These are phyloP conservation scores for Neomorphus geoffroyi DNA, from an alignment of 2,797 vertebrate genomes.

Conservation along the genomic window DNA sequence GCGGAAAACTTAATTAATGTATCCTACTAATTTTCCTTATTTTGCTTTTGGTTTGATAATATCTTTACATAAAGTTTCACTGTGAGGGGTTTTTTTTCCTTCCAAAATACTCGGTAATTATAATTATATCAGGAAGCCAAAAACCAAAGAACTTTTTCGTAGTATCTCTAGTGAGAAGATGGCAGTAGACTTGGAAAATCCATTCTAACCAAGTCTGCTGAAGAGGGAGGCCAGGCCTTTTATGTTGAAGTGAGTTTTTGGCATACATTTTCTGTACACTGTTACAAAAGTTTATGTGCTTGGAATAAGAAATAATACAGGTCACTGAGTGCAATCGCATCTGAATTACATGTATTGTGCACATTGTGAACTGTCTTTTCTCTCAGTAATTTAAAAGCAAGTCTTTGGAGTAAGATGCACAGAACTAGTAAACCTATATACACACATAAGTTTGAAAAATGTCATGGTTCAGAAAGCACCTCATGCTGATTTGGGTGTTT, in stretches of 20 bases:
- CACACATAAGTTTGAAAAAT: not conserved
- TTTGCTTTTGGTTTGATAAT: not conserved
- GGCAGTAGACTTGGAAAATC: not conserved
- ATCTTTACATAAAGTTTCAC: not conserved
- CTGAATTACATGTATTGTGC: not conserved
- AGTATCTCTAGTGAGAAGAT: not conserved
- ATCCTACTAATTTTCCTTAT: not conserved
- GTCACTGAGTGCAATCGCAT: not conserved
- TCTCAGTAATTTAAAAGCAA: not conserved
- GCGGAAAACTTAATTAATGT: not conserved
- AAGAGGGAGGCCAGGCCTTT: not conserved
- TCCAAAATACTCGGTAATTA: not conserved
- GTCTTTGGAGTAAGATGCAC: not conserved
- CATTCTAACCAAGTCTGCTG: not conserved
- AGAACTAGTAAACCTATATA: not conserved
- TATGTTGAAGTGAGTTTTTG: not conserved
- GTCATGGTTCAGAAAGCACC: not conserved
- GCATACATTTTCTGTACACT: not conserved
- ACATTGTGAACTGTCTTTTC: not conserved
- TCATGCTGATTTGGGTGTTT: not conserved
- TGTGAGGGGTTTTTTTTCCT: not conserved
- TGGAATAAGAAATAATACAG: not conserved
- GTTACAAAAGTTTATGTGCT: not conserved
- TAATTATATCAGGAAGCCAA: not conserved
- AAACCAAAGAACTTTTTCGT: not conserved